Evolutionary conservation across 2,797 vertebrate genomes (phyloP).

Genomic region (Oophaga sylvatica): DNA sequence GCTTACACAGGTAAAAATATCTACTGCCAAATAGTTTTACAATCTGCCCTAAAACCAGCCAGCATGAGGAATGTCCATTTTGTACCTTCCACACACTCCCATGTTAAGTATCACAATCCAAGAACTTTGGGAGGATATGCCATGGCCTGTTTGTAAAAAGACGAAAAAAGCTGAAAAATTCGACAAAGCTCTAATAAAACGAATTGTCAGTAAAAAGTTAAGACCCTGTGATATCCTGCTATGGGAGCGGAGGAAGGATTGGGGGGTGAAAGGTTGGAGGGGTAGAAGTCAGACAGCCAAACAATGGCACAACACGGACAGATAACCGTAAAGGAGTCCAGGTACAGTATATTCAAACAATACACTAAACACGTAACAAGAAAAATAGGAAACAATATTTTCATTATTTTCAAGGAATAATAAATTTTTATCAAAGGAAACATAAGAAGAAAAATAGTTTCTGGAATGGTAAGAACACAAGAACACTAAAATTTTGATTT

Average conservation of each 20-base stretch:
- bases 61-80: constrained; percentile 37
- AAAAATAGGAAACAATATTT: constrained; percentile 39
- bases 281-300: constrained; percentile 4
- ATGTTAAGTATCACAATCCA: constrained; percentile 42
- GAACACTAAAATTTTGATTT: constrained; percentile 18
- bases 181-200: constrained; percentile 44
- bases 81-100: constrained; percentile 49
- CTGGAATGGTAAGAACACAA: constrained; percentile 23
- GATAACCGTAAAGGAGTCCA: constrained; percentile 37
- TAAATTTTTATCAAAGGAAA: constrained; percentile 30
- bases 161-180: constrained; percentile 14
- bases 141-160: constrained; percentile 30
- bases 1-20: constrained; percentile 53
- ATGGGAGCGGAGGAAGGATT: constrained; percentile 51
- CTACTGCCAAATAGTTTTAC: constrained; percentile 56
- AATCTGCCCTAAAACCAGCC: constrained; percentile 45
- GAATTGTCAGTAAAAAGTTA: constrained; percentile 29
- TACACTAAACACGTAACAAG: constrained; percentile 52
- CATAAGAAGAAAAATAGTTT: constrained; percentile 32
- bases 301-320: constrained; percentile 40
- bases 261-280: neutral
- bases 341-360: constrained; percentile 51
- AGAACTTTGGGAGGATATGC: constrained; percentile 6
- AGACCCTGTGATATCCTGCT: constrained; percentile 42
- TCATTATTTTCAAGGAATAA: constrained; percentile 33